Conservation (phyloP, 2,888 invertebrate genomes). For the Acronicta leporina region DNA sequence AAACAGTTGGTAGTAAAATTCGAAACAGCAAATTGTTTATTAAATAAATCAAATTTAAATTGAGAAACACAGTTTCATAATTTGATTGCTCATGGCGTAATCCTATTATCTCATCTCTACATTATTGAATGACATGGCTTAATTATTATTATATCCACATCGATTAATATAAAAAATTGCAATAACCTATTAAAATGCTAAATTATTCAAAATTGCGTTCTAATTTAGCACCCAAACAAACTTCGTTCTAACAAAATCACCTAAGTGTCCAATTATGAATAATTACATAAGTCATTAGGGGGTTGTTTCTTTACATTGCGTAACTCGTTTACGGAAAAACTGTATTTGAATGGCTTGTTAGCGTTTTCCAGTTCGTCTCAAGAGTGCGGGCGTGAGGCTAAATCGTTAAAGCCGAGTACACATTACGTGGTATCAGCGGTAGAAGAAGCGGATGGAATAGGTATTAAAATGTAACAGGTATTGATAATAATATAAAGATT, state of each 20-base stretch:
- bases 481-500: too few relatives aligned
- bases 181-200: slow-evolving; percentile 49
- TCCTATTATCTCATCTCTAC: slow-evolving; percentile 3
- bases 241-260: slow-evolving; percentile 59
- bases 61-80: too few relatives aligned
- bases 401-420: slow-evolving; percentile 61
- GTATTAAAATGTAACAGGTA: too few relatives aligned
- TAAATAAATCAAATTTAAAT: too few relatives aligned
- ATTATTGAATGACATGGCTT: neutral
- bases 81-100: too few relatives aligned
- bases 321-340: slow-evolving; percentile 78
- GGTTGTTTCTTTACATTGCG: slow-evolving; percentile 70
- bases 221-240: slow-evolving; percentile 63
- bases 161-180: slow-evolving; percentile 18
- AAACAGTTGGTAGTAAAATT: too few relatives aligned
- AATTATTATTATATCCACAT: slow-evolving; percentile 32
- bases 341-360: slow-evolving; percentile 82
- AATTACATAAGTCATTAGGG: slow-evolving; percentile 76
- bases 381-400: slow-evolving; percentile 71
- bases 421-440: slow-evolving; percentile 51
- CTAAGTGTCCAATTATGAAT: slow-evolving; percentile 76
- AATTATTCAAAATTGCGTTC: slow-evolving; percentile 50
- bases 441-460: neutral
- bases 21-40: too few relatives aligned
- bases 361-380: slow-evolving; percentile 76